These are phyloP conservation scores for Lydus trimaculatus DNA, from an alignment of 2,888 invertebrate genomes.

Conservation along the genomic window DNA sequence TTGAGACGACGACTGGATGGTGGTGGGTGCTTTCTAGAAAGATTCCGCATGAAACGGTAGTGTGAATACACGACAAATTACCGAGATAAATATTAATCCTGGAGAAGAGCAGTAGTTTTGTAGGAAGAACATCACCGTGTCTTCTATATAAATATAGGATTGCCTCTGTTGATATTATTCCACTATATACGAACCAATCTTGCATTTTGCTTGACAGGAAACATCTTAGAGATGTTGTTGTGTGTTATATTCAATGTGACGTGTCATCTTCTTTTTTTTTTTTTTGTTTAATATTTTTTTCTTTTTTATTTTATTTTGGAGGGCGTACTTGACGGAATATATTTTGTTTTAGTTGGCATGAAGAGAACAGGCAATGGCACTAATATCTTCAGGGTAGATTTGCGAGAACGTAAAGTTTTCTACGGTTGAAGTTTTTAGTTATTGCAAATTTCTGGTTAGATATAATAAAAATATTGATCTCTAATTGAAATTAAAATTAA, in stretches of 20 bases:
- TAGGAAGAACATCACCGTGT: constrained; percentile 7
- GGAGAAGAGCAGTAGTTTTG: constrained; percentile 29
- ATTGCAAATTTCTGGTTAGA: background rate
- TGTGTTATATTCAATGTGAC: constrained; percentile 19
- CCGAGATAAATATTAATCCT: constrained; percentile 35
- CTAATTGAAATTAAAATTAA: background rate
- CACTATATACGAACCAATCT: constrained; percentile 9
- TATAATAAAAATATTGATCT: background rate
- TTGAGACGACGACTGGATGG: constrained; percentile 8
- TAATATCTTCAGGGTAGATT: background rate
- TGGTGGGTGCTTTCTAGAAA: constrained; percentile 15
- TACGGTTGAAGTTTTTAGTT: background rate
- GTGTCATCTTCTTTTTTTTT: constrained; percentile 18
- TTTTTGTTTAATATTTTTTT: too few relatives aligned
- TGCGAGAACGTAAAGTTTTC: background rate
- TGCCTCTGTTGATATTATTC: constrained; percentile 27
- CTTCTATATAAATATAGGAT: constrained; percentile 4
- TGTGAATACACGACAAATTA: constrained; percentile 35
- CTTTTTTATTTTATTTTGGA: background rate
- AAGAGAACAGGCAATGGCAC: background rate
- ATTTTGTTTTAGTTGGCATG: background rate
- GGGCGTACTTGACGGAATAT: background rate
- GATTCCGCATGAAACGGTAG: constrained; percentile 17
- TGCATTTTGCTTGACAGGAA: constrained; percentile 23
- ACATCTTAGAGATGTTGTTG: constrained; percentile 16